Evolutionary conservation across 1,140 invertebrate genomes (phyloP).

Genomic region (Drosophila carrolli): DNA sequence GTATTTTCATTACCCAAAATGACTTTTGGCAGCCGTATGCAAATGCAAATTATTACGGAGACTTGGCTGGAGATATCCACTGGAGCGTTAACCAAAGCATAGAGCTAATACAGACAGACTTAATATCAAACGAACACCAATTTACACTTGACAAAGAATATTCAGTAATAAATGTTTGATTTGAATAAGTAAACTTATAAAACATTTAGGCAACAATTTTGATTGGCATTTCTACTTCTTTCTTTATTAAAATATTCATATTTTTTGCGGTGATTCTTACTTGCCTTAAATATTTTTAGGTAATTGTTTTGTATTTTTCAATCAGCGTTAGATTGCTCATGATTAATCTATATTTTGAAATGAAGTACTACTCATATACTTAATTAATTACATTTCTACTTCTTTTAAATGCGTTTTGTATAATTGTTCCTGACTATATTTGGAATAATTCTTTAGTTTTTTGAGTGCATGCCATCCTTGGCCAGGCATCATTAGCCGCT

Average conservation of each 20-base stretch:
- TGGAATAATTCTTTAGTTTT: neutral
- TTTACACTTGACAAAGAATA: neutral
- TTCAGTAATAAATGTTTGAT: neutral
- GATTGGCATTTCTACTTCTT: too few species aligned
- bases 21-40: slow-evolving; percentile 21
- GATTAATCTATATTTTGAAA: too few species aligned
- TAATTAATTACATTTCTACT: too few species aligned
- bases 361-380: too few species aligned
- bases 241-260: too few species aligned
- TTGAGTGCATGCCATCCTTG: slow-evolving; percentile 26
- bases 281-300: too few species aligned
- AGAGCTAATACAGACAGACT: slow-evolving; percentile 20
- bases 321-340: too few species aligned
- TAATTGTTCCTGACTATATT: too few species aligned
- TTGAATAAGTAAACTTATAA: neutral
- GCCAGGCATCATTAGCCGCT: slow-evolving; percentile 73
- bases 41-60: slow-evolving; percentile 45
- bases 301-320: too few species aligned
- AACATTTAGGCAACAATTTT: too few species aligned
- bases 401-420: too few species aligned
- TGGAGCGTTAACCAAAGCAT: slow-evolving; percentile 67
- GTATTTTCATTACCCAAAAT: slow-evolving; percentile 28
- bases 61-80: slow-evolving; percentile 9
- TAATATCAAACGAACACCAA: slow-evolving; percentile 54
- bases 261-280: neutral